Base-by-base conservation (phyloP, 2,113 vertebrate genomes). In the Cygnus atratus region DNA sequence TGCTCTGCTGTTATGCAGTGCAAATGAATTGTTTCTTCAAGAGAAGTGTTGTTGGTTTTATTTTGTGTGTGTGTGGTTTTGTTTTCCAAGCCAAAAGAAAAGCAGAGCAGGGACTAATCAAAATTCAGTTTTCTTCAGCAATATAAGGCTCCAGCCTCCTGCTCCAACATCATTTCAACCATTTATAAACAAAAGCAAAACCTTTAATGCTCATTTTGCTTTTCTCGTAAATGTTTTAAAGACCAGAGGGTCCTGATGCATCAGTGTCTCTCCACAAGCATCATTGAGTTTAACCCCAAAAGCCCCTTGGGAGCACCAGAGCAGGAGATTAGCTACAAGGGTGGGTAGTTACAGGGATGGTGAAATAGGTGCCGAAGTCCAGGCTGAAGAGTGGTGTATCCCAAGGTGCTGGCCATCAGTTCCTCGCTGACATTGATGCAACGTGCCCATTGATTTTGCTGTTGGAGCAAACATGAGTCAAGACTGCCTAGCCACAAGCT, bases 91-190 rank as follows among this genome's bases (percentile, higher is more conserved):
- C 35, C 61, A 54, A 29, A 73, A 73, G 61, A 37, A 75, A 83
- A 57, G 13, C n/a, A 68, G 33, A 90, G 21, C 1, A 1, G 10
- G 29, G 18, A 48, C 62, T 83, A 82, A 66, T 73, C 35, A 72
- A 87, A 76, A 88, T 73, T 85, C 62, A 68, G 2, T 78, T 54
- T 55, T 91, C 89, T 74, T 67, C 73, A 55, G 55, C 43, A 76
- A n/a, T 39, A 13, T 6, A 33, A 88, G 41, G n/a, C 44, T 68
- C 35, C 65, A 48, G 14, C 48, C 50, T 94, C 55, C 48, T 31
- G 11, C 67, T 75, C 58, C 33, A 25, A 18, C 33, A 24, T 16
- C 2, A 10, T 52, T 90, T 57, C 85, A 76, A 43, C 31, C 13
- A 35, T 35, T 39, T 48, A 43, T 72, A 82, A 94, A 76, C 29